These are phyloP conservation scores for Prionace glauca DNA, from an alignment of 2,797 vertebrate species.

Conservation along the genomic window DNA sequence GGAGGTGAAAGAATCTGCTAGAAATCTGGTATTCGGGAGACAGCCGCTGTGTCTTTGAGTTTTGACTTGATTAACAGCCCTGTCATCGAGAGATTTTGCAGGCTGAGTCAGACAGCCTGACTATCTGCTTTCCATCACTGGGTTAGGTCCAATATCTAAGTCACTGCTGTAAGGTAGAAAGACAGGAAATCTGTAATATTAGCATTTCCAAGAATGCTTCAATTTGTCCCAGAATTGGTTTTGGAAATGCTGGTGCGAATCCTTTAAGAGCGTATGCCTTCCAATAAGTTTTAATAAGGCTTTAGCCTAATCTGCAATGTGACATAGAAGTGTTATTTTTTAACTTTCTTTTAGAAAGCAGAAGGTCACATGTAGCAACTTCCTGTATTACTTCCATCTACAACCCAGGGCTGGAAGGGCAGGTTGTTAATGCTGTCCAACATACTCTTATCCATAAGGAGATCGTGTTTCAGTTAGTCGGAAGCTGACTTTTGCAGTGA, in stretches of 20 bases:
- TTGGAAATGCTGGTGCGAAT: background rate
- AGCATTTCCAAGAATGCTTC: background rate
- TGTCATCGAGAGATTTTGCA: background rate
- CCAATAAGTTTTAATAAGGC: background rate
- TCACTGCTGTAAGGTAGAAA: background rate
- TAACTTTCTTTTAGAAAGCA: background rate
- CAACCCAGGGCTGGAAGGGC: background rate
- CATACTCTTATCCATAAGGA: no score
- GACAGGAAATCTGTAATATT: background rate
- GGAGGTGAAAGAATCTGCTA: background rate
- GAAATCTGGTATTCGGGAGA: background rate
- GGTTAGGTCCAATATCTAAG: background rate
- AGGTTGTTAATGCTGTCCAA: background rate
- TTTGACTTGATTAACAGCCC: background rate
- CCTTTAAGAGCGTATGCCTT: background rate
- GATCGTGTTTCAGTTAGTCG: background rate
- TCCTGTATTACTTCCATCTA: background rate
- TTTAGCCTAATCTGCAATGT: background rate
- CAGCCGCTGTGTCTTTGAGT: background rate
- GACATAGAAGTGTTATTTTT: background rate
- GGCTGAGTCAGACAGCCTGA: background rate
- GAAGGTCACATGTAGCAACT: background rate
- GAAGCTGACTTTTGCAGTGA: background rate
- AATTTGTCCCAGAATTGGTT: background rate
- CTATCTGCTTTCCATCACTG: background rate